phyloP scores from a whole-genome alignment of 2,113 vertebrate genomes.

The Procavia capensis region DNA sequence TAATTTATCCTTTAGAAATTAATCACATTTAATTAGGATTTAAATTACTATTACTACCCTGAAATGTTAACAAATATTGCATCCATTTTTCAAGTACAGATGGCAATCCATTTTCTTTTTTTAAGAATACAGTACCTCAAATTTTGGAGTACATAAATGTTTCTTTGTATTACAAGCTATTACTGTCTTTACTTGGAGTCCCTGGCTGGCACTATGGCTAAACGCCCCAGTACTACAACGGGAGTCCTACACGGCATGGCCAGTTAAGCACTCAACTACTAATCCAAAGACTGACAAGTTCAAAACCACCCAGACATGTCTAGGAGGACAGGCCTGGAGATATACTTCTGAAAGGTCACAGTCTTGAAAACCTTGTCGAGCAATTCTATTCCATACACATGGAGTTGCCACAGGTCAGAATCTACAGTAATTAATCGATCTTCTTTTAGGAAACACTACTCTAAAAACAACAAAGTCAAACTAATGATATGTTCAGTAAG shows the following conservation, averaged over 20 bases:
- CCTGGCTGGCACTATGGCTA: background rate
- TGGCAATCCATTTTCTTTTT: background rate
- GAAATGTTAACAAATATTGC: background rate
- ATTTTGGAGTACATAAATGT: background rate
- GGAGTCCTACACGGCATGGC: background rate
- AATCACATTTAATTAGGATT: background rate
- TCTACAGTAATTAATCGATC: background rate
- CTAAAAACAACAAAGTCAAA: slow-evolving; percentile 40
- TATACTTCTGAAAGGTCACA: background rate
- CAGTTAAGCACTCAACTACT: background rate
- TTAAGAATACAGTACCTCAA: background rate
- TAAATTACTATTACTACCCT: background rate
- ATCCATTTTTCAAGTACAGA: background rate
- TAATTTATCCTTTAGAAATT: background rate
- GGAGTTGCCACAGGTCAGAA: background rate
- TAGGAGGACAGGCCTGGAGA: background rate
- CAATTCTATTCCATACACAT: background rate
- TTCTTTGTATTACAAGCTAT: background rate
- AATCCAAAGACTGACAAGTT: background rate
- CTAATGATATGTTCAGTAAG: background rate
- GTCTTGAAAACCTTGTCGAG: background rate
- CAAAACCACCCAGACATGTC: background rate
- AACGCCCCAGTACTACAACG: background rate
- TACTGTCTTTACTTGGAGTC: background rate
- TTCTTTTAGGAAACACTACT: background rate